A percentile compares a stretch with the other conserved stretches of the same genome.
Conservation (phyloP, 2,888 invertebrate species). For the Osmoderma eremita region DNA sequence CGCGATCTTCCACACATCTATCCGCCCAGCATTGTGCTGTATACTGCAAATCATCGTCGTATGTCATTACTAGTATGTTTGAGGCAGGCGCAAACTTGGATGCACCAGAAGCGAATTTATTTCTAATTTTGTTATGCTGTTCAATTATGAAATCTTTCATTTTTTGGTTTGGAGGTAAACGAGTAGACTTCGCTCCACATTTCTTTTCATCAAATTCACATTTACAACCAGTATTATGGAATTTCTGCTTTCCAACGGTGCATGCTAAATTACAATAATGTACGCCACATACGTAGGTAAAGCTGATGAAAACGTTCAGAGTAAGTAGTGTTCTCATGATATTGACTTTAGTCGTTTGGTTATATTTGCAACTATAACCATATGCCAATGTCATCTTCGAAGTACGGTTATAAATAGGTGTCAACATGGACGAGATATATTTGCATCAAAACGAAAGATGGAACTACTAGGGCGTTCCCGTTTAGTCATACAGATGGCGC, state of each 20-base stretch:
- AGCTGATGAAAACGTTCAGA: neutral
- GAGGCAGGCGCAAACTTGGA: conserved; percentile 5
- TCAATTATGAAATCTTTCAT: conserved; percentile 1
- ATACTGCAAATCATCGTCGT: conserved; percentile 28
- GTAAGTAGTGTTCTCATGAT: neutral
- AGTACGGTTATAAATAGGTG: too few species aligned
- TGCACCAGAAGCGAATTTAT: conserved; percentile 34
- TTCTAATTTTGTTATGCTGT: conserved; percentile 28
- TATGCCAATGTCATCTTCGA: too few species aligned
- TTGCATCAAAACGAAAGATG: too few species aligned
- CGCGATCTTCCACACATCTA: conserved; percentile 12
- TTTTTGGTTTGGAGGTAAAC: conserved; percentile 11
- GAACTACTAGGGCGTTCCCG: too few species aligned
- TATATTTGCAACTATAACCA: too few species aligned
- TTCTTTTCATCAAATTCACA: neutral
- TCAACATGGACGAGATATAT: too few species aligned
- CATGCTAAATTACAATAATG: conserved; percentile 22
- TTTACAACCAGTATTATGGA: conserved; percentile 16
- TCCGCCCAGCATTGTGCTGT: conserved; percentile 24
- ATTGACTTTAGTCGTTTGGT: too few species aligned
- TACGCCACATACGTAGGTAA: neutral
- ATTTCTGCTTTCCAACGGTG: too few species aligned
- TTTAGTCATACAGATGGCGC: too few species aligned
- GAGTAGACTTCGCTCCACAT: neutral
- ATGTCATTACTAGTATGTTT: conserved; percentile 28